A percentile compares a stretch with the other conserved stretches of the same genome.
Conservation (phyloP, 2,113 vertebrate genomes). For the Cromileptes altivelis region DNA sequence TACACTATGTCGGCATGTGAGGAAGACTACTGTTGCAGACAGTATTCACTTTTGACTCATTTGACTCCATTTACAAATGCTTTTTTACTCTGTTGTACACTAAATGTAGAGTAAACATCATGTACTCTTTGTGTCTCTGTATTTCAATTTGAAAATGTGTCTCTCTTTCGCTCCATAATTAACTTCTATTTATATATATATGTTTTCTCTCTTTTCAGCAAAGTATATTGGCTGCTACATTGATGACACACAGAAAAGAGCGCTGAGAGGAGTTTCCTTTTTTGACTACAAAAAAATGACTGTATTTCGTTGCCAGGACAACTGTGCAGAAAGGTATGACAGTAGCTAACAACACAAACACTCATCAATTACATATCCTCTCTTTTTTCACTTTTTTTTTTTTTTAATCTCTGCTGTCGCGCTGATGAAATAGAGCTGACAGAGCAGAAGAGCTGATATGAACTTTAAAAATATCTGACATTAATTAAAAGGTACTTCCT, state of each 20-base stretch:
- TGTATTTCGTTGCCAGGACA: conserved; percentile 99
- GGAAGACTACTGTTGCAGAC: not conserved
- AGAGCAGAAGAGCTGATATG: not conserved
- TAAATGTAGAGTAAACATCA: not conserved
- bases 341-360: conserved; percentile 31
- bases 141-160: not conserved
- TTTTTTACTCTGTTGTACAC: not conserved
- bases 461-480: not conserved
- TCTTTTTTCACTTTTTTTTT: not conserved
- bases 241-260: conserved; percentile 90
- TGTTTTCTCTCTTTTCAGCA: conserved; percentile 81
- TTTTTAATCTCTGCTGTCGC: not conserved
- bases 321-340: conserved; percentile 95
- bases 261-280: conserved; percentile 95
- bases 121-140: not conserved
- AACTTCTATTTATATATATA: conserved; percentile 6
- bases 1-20: conserved; percentile 1
- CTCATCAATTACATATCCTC: conserved; percentile 2
- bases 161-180: not conserved
- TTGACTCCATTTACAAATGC: not conserved
- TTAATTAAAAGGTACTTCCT: not conserved
- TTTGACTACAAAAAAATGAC: conserved; percentile 99
- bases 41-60: not conserved
- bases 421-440: conserved; percentile 3
- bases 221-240: conserved; percentile 95